A percentile compares a stretch with the other conserved stretches of the same genome.
Evolutionary conservation across 2,797 vertebrate genomes (phyloP).

Genomic region (Pipistrellus pipistrellus): DNA sequence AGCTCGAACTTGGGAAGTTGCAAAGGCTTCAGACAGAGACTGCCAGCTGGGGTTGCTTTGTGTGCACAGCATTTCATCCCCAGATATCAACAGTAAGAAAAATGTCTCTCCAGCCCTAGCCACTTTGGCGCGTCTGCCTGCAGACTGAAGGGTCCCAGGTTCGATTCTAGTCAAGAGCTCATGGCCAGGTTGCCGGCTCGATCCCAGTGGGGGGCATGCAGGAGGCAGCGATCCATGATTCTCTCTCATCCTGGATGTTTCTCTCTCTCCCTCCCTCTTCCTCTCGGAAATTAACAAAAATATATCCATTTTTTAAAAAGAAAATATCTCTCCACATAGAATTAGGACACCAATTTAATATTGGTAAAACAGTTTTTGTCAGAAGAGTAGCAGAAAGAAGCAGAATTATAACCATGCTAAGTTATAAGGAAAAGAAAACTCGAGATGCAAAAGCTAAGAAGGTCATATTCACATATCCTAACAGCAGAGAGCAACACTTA

Average conservation of each 20-base stretch:
- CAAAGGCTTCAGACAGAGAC: not conserved
- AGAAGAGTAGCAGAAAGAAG: constrained; percentile 18
- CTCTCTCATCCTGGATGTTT: too few relatives aligned
- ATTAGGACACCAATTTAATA: not conserved
- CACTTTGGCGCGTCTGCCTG: too few relatives aligned
- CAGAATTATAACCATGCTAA: not conserved
- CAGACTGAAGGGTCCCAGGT: too few relatives aligned
- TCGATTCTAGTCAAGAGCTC: too few relatives aligned
- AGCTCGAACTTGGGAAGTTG: not conserved
- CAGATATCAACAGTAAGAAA: not conserved
- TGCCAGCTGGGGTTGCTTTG: not conserved
- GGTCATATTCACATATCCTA: not conserved
- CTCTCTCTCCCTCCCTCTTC: too few relatives aligned
- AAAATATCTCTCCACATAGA: not conserved
- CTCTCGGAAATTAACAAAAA: too few relatives aligned
- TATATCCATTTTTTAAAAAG: not conserved
- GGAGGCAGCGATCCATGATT: too few relatives aligned
- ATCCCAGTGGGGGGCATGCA: too few relatives aligned
- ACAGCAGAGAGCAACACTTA: not conserved
- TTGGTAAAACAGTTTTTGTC: not conserved
- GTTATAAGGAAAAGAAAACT: not conserved
- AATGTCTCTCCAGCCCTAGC: not conserved
- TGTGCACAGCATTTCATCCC: not conserved
- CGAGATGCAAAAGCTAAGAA: not conserved
- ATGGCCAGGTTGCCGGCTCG: too few relatives aligned